Conservation (phyloP, 2,888 invertebrate genomes). For the Thecocarcelia acutangulata region DNA sequence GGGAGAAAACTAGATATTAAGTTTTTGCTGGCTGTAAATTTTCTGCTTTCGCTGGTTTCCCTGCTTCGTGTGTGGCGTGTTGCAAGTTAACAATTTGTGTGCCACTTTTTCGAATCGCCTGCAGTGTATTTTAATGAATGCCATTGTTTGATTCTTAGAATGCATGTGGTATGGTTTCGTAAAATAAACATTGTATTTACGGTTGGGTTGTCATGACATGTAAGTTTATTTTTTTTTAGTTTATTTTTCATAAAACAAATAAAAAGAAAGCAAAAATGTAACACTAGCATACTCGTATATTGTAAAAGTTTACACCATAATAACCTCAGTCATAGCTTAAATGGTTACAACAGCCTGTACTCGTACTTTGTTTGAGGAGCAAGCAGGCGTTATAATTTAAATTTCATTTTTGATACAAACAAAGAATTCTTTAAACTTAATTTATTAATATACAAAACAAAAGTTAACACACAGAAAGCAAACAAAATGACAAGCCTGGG, state of each 20-base stretch:
- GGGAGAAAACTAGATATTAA: too few relatives aligned
- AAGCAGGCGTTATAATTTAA: neutral
- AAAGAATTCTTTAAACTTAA: too few relatives aligned
- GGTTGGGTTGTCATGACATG: conserved; percentile 47
- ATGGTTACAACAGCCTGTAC: neutral
- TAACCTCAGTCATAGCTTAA: conserved; percentile 24
- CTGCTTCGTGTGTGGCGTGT: too few relatives aligned
- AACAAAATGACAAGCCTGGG: too few relatives aligned
- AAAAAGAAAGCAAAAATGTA: conserved; percentile 1
- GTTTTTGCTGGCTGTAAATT: too few relatives aligned
- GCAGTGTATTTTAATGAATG: conserved; percentile 1
- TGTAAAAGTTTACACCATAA: conserved; percentile 17
- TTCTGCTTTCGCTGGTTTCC: too few relatives aligned
- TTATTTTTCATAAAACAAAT: neutral
- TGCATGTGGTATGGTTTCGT: conserved; percentile 25
- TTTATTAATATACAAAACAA: too few relatives aligned
- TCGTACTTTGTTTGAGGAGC: neutral
- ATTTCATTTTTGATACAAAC: neutral
- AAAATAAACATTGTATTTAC: conserved; percentile 48
- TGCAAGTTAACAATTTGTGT: too few relatives aligned
- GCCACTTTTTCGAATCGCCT: neutral
- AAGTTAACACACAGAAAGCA: neutral
- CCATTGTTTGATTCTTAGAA: conserved; percentile 1
- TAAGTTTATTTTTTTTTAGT: neutral
- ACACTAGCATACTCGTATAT: conserved; percentile 7